A percentile compares a stretch with the other conserved stretches of the same genome.
Conservation (phyloP, 2,888 invertebrate species). For the Plagodis dolabraria region DNA sequence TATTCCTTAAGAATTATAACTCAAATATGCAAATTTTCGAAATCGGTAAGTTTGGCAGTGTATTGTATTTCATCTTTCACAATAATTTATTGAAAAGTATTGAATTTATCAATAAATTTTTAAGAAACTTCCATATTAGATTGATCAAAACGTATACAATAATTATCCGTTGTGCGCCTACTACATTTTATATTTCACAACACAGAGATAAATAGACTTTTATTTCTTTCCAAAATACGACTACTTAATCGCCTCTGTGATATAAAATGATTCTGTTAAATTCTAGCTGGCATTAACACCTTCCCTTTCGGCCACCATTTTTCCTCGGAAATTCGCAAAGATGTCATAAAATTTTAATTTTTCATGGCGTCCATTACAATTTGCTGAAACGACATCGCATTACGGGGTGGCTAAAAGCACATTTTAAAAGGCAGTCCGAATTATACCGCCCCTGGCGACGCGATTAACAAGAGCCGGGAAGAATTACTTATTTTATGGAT, state of each 20-base stretch:
- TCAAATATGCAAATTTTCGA: too few relatives aligned
- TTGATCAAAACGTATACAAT: too few relatives aligned
- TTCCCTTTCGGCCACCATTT: conserved; percentile 32
- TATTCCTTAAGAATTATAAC: too few relatives aligned
- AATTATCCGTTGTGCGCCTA: too few relatives aligned
- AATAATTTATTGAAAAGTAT: too few relatives aligned
- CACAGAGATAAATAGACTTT: too few relatives aligned
- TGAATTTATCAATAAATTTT: too few relatives aligned
- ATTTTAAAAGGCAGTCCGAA: conserved; percentile 66
- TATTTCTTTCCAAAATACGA: conserved; percentile 2
- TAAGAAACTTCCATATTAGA: too few relatives aligned
- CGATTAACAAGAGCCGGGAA: conserved; percentile 39
- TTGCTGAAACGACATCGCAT: conserved; percentile 62
- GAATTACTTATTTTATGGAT: conserved; percentile 24
- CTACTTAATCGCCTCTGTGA: conserved; percentile 19
- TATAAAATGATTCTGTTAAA: conserved; percentile 31
- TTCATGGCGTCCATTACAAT: conserved; percentile 62
- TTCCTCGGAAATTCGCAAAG: conserved; percentile 47
- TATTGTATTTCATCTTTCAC: too few relatives aligned
- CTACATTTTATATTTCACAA: too few relatives aligned
- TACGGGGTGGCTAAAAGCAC: conserved; percentile 63
- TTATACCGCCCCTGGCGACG: conserved; percentile 50
- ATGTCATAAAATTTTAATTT: conserved; percentile 67
- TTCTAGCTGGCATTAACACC: conserved; percentile 36
- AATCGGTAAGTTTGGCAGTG: too few relatives aligned